Evolutionary conservation across 2,888 invertebrate genomes (phyloP), one percentile per base, ranked within the genome.

Genomic region (Drosophila merina): DNA sequence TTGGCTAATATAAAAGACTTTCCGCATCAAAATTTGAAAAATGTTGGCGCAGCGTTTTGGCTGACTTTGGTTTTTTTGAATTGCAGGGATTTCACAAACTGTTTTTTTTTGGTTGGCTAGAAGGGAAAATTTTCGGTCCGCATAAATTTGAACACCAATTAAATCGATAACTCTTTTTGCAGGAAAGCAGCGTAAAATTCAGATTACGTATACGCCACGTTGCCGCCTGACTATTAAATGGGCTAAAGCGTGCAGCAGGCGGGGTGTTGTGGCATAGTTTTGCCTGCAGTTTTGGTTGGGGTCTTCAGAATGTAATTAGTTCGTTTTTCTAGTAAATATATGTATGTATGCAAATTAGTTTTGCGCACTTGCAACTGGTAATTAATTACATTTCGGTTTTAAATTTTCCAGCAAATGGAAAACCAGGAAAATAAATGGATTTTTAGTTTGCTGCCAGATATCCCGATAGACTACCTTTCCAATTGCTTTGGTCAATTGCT

Each of bases 81-180:
- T 57, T 68, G 52, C 55, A 30, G 47, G 47, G 64, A 40, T 64
- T 66, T 48, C 33, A 33, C 10, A 33, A 55, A 55, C 12, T 64
- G 31, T 63, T 64, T 54, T 57, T 12, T 8, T 8, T 5, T 14
- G 14, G 28, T n/a, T 0, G 31, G 38, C 5, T 0, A 2, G 9
- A 25, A 10, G 20, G 26, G 2, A 10, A 10, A 30, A 59, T 52
- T 59, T 70, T 38, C 44, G 33, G 55, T 45, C 70, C 49, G 70
- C 71, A 63, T 62, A 76, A 63, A 56, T 44, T 71, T 70, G 63
- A 63, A 47, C 60, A 60, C 56, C 60, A 68, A 75, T 75, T 58
- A 72, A 72, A 75, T 76, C 74, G 68, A 75, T 75, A 72, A 52
- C 57, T 60, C 58, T 72, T 58, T 62, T 67, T 59, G 74, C 69